Percentiles rank a stretch among this genome's conserved stretches.
Conservation (phyloP, 2,888 invertebrate genomes). For the Sinelater perroti region DNA sequence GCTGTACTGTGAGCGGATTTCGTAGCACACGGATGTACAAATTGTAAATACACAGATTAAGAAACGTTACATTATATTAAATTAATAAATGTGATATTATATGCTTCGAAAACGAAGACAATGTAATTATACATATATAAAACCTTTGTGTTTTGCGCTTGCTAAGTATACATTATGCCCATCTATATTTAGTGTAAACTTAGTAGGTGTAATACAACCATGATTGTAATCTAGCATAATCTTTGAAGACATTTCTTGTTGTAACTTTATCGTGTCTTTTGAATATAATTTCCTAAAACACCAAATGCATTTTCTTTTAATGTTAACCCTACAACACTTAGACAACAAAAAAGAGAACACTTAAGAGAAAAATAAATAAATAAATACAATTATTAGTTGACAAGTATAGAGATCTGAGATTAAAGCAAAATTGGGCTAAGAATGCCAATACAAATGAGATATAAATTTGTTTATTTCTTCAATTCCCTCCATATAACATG, state of each 20-base stretch:
- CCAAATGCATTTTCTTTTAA: constrained; percentile 19
- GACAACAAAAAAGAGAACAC: no score
- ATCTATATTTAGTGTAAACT: constrained; percentile 22
- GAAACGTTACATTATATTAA: constrained; percentile 51
- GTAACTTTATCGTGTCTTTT: constrained; percentile 49
- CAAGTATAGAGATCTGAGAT: no score
- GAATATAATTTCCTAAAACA: constrained; percentile 47
- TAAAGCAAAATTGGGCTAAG: no score
- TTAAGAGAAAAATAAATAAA: no score
- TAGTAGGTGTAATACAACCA: constrained; percentile 25
- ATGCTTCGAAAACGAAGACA: constrained; percentile 45
- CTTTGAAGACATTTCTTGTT: constrained; percentile 45
- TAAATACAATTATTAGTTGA: no score
- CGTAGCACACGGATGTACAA: constrained; percentile 49
- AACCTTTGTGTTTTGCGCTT: constrained; percentile 26
- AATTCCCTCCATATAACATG: no score
- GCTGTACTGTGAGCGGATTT: constrained; percentile 31
- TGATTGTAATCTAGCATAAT: constrained; percentile 36
- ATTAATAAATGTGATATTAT: constrained; percentile 57
- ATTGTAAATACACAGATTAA: constrained; percentile 56
- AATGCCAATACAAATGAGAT: no score
- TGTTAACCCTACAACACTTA: no score
- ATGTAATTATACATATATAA: constrained; percentile 36
- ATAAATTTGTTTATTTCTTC: no score
- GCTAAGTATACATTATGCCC: constrained; percentile 21